phyloP scores from a whole-genome alignment of 1,140 invertebrate species.

The Brachionus sp. region DNA sequence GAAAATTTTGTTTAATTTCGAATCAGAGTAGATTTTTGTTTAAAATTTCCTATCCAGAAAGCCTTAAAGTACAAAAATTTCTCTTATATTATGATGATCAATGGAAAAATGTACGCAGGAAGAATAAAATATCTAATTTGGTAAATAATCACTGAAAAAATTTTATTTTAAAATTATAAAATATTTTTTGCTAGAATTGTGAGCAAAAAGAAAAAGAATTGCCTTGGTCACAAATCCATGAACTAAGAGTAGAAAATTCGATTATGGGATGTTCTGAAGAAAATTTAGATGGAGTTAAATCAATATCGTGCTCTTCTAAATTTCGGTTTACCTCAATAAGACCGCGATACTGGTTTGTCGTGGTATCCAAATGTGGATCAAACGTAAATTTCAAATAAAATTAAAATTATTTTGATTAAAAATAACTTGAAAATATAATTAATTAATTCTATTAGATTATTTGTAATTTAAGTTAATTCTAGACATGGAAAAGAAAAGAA shows the following conservation, averaged over 20 bases:
- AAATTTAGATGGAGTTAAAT: neutral
- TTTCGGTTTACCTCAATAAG: neutral
- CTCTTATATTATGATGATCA: conserved; percentile 42
- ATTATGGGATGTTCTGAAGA: neutral
- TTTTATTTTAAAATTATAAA: no score
- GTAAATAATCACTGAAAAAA: neutral
- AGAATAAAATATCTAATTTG: neutral
- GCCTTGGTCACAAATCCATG: neutral
- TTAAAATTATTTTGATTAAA: no score
- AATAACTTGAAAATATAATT: no score
- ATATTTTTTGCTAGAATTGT: neutral
- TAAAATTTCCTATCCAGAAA: conserved; percentile 20
- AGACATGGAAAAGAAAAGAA: no score
- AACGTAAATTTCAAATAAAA: neutral
- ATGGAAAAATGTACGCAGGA: conserved; percentile 7
- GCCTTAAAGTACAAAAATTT: conserved; percentile 13
- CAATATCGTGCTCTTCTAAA: neutral
- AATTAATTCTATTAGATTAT: no score
- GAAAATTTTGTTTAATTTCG: conserved; percentile 44
- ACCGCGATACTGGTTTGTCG: conserved; percentile 33
- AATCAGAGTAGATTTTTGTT: neutral
- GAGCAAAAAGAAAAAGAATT: conserved; percentile 20
- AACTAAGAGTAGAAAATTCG: neutral
- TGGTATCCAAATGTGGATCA: conserved; percentile 1
- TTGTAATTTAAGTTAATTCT: no score